A percentile compares a stretch with the other conserved stretches of the same genome.
Conservation (phyloP, 1,140 invertebrate genomes). For the Conopomorpha cramerella region DNA sequence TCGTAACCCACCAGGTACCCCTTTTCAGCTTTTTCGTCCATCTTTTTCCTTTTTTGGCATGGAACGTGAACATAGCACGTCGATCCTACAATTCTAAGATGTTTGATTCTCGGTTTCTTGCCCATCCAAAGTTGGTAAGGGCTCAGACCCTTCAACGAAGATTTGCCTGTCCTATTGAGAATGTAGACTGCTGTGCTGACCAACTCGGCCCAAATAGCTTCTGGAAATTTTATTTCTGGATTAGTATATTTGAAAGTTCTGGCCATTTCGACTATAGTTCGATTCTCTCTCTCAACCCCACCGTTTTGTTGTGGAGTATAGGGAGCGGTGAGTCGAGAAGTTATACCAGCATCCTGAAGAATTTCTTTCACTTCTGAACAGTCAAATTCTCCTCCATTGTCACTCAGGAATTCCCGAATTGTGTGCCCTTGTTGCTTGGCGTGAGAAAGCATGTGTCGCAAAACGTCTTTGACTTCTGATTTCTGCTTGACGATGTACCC, state of each 20-base stretch:
- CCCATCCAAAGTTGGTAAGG: slow-evolving; percentile 4
- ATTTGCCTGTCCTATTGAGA: slow-evolving; percentile 2
- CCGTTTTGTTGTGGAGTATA: no score
- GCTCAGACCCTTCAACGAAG: neutral
- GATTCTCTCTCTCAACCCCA: no score
- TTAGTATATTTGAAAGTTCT: no score
- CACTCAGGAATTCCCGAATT: slow-evolving; percentile 10
- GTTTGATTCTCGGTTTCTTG: slow-evolving; percentile 2
- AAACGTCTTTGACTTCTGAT: neutral
- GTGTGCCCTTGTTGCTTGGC: slow-evolving; percentile 1
- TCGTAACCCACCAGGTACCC: slow-evolving; percentile 6
- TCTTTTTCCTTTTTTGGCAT: slow-evolving; percentile 13
- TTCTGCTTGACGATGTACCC: slow-evolving; percentile 5
- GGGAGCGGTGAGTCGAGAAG: no score
- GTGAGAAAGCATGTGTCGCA: slow-evolving; percentile 1
- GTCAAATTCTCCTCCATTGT: no score
- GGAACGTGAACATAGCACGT: slow-evolving; percentile 16
- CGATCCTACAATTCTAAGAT: slow-evolving; percentile 8
- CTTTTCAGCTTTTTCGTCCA: slow-evolving; percentile 14
- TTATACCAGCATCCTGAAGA: no score
- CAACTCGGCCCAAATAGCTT: slow-evolving; percentile 4
- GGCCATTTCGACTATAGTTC: no score
- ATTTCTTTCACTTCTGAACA: no score
- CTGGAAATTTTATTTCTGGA: slow-evolving; percentile 1
- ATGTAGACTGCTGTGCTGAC: slow-evolving; percentile 3